These are phyloP conservation scores for Cliona cf. orientalis DNA, from an alignment of 37 sponge, comb jelly and placozoan genomes.

Conservation along the genomic window DNA sequence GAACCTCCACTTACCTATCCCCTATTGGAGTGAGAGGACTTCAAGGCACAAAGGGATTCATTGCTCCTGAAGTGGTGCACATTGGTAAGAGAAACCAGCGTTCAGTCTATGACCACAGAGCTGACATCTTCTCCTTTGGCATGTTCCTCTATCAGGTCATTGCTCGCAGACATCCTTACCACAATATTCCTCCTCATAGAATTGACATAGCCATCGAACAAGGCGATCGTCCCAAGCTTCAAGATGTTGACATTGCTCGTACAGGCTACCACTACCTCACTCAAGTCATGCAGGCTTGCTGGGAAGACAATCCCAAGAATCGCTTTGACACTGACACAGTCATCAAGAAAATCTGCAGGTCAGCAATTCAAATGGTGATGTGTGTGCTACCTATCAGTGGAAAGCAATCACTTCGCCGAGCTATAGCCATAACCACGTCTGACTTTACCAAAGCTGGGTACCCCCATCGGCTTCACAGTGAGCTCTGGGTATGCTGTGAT, in stretches of 20 bases:
- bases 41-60: conserved; percentile 89
- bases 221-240: conserved; percentile 72
- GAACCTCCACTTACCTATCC: conserved; percentile 62
- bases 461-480: conserved; percentile 26
- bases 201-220: conserved; percentile 62
- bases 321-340: conserved; percentile 55
- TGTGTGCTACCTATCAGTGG: conserved; percentile 59
- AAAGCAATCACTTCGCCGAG: conserved; percentile 46
- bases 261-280: conserved; percentile 73
- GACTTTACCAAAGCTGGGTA: conserved; percentile 23
- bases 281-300: conserved; percentile 77
- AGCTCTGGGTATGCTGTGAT: conserved; percentile 81
- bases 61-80: conserved; percentile 89
- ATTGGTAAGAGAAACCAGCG: conserved; percentile 68
- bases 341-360: conserved; percentile 23
- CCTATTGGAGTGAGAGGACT: conserved; percentile 77
- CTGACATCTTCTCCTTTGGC: conserved; percentile 87
- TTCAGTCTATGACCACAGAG: conserved; percentile 77
- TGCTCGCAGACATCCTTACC: conserved; percentile 76
- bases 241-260: conserved; percentile 56
- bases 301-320: conserved; percentile 77
- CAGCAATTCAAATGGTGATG: conserved; percentile 67
- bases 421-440: conserved; percentile 53
- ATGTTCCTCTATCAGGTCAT: conserved; percentile 92
- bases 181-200: conserved; percentile 38